Conservation (phyloP, 1,140 invertebrate species). For the Laodelphax striatellus region DNA sequence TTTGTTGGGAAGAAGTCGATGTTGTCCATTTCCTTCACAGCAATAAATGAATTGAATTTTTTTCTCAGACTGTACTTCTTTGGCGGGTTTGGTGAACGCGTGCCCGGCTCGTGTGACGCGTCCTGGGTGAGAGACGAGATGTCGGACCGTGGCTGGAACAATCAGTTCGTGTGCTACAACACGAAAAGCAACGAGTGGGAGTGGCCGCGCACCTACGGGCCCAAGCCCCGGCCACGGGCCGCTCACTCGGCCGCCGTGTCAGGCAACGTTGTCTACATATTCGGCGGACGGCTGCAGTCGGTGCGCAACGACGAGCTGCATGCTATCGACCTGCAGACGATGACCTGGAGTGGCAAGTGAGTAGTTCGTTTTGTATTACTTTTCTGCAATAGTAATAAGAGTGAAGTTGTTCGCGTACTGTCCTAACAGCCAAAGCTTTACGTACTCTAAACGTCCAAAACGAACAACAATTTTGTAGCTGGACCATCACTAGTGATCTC, state of each 20-base stretch:
- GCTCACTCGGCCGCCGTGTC: conserved; percentile 32
- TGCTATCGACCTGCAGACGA: conserved; percentile 31
- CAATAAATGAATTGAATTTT: no score
- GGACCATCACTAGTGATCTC: no score
- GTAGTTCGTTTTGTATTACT: background rate
- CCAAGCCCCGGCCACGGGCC: conserved; percentile 32
- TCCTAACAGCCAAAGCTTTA: no score
- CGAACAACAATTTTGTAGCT: no score
- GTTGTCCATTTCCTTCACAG: no score
- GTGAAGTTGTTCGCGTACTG: no score
- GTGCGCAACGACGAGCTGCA: conserved; percentile 36
- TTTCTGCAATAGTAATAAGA: no score
- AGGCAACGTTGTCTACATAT: conserved; percentile 31
- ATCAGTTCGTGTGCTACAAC: conserved; percentile 33
- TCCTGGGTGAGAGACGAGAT: background rate
- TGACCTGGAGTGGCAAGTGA: conserved; percentile 35
- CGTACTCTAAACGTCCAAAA: no score
- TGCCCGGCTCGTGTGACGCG: conserved; percentile 4
- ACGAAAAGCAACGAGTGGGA: conserved; percentile 26
- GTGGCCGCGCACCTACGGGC: conserved; percentile 28
- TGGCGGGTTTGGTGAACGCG: conserved; percentile 33
- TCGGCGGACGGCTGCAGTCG: conserved; percentile 33
- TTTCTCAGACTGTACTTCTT: conserved; percentile 34
- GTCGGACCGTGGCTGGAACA: conserved; percentile 31
- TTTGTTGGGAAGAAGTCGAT: no score